phyloP scores from a whole-genome alignment of 92 coral and sea anemone genomes.

The Porites lobata region DNA sequence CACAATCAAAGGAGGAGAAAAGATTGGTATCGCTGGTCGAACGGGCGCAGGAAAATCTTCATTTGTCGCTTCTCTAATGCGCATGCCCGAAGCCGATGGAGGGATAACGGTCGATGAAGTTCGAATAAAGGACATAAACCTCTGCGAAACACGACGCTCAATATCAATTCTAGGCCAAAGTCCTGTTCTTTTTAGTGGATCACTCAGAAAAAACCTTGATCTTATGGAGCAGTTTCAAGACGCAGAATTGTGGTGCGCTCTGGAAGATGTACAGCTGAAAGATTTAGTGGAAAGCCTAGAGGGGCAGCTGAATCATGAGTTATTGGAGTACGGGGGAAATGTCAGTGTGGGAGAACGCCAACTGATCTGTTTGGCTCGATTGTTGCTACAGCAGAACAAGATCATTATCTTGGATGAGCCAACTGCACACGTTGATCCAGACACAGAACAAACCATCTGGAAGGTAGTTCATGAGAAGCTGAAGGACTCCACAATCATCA shows the following conservation, averaged over 20 bases:
- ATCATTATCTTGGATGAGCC: slow-evolving; percentile 85
- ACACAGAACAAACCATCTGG: slow-evolving; percentile 63
- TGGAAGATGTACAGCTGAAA: no score
- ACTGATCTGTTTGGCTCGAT: slow-evolving; percentile 78
- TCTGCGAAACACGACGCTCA: no score
- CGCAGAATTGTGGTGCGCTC: no score
- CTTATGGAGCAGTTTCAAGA: no score
- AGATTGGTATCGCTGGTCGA: slow-evolving; percentile 92
- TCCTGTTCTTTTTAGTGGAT: no score
- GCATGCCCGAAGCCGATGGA: no score
- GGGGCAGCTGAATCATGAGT: no score
- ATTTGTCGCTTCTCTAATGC: slow-evolving; percentile 86
- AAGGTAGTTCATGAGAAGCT: slow-evolving; percentile 26
- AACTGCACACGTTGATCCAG: slow-evolving; percentile 85
- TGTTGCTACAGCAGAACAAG: slow-evolving; percentile 74
- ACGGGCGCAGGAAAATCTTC: slow-evolving; percentile 97
- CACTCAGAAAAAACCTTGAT: no score
- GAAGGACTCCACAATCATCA: slow-evolving; percentile 21
- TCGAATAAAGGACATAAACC: no score
- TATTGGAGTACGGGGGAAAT: slow-evolving; percentile 73
- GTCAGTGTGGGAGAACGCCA: slow-evolving; percentile 85
- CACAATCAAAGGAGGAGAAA: slow-evolving; percentile 69
- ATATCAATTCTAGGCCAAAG: no score
- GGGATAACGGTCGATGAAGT: no score
- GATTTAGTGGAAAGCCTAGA: no score